Conservation (phyloP, 1,140 invertebrate species). For the Nomia melanderi region DNA sequence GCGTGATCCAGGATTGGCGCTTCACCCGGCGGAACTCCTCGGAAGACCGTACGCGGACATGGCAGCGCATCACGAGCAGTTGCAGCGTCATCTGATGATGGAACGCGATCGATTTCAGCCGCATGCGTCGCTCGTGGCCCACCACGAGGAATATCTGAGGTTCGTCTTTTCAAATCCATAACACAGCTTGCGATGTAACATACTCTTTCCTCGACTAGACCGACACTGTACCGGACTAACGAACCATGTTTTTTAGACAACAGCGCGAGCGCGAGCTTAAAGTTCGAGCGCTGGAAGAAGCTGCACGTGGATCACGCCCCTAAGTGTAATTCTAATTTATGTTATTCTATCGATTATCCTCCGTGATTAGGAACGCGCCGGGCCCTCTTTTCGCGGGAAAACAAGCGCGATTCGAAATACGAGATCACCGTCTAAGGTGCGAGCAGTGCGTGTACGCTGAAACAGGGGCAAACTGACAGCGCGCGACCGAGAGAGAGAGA, state of each 20-base stretch:
- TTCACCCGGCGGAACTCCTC: conserved; percentile 89
- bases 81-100: conserved; percentile 91
- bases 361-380: conserved; percentile 64
- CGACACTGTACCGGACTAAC: conserved; percentile 57
- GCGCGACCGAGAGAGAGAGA: too few relatives aligned
- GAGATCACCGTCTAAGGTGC: too few relatives aligned
- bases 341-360: conserved; percentile 60
- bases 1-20: conserved; percentile 82
- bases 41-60: conserved; percentile 91
- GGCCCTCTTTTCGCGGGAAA: too few relatives aligned
- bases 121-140: conserved; percentile 85
- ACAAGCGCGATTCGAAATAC: not conserved
- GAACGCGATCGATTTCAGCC: conserved; percentile 88
- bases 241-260: conserved; percentile 83
- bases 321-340: conserved; percentile 76
- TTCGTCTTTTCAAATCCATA: conserved; percentile 74
- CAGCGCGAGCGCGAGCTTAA: conserved; percentile 92
- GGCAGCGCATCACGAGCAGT: conserved; percentile 91
- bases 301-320: conserved; percentile 88
- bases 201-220: conserved; percentile 26
- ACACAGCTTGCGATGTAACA: conserved; percentile 19
- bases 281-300: conserved; percentile 91
- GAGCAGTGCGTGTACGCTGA: too few relatives aligned
- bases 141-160: conserved; percentile 92
- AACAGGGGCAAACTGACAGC: too few relatives aligned